phyloP scores from a whole-genome alignment of 1,140 invertebrate genomes.

The Halyomorpha halys region DNA sequence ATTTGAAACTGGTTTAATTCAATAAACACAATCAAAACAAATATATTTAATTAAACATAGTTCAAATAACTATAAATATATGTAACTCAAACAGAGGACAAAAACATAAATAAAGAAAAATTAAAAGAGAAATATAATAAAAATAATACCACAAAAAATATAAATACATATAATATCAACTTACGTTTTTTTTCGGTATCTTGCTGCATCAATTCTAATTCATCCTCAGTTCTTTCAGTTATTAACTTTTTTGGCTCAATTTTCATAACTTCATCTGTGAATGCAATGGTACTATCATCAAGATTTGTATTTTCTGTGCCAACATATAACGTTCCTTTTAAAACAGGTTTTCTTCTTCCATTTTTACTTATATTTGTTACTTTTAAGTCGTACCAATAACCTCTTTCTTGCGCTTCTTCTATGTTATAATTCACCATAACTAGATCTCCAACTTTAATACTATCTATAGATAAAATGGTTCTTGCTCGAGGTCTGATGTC shows the following conservation, averaged over 20 bases:
- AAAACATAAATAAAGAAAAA: neutral
- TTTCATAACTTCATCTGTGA: constrained; percentile 43
- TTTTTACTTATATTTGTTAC: constrained; percentile 37
- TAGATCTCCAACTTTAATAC: constrained; percentile 48
- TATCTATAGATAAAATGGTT: constrained; percentile 41
- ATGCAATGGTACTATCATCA: constrained; percentile 41
- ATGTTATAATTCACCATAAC: constrained; percentile 70
- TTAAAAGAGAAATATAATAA: neutral
- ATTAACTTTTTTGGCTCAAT: constrained; percentile 41
- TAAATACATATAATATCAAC: constrained; percentile 18
- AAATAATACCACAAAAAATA: neutral
- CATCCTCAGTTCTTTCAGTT: constrained; percentile 34
- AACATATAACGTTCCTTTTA: constrained; percentile 36
- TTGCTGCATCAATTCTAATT: constrained; percentile 33
- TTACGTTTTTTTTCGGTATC: constrained; percentile 31
- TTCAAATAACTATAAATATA: neutral
- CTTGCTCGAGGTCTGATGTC: constrained; percentile 57
- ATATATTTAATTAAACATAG: neutral
- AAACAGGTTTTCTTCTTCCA: constrained; percentile 28
- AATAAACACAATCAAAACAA: neutral
- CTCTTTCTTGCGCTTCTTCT: constrained; percentile 54
- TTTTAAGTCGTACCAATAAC: constrained; percentile 63
- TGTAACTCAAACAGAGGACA: neutral
- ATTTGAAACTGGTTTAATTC: neutral
- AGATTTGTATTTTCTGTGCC: constrained; percentile 35